Percentiles rank a stretch among this genome's conserved stretches.
Evolutionary conservation across 2,113 vertebrate genomes (phyloP).

Genomic region (Cheilinus undulatus): DNA sequence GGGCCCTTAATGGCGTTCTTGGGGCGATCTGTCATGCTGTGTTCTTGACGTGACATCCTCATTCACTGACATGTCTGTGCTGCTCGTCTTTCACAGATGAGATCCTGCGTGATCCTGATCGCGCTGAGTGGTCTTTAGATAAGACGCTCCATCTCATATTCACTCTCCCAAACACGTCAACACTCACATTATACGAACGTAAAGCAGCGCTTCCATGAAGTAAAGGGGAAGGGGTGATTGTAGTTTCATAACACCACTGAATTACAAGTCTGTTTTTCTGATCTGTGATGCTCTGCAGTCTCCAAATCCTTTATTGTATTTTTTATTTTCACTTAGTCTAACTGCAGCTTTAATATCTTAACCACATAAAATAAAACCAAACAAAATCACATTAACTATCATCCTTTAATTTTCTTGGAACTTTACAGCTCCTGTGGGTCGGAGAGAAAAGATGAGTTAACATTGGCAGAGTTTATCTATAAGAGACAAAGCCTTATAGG

Average conservation of each 20-base stretch:
- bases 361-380: too few relatives aligned
- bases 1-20: conserved; percentile 34
- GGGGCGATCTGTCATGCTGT: conserved; percentile 23
- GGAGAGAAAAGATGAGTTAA: too few relatives aligned
- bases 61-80: conserved; percentile 7
- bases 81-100: neutral
- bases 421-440: too few relatives aligned
- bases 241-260: neutral
- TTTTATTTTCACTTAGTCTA: too few relatives aligned
- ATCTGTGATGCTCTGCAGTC: neutral
- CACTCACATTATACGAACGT: neutral
- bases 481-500: too few relatives aligned
- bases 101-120: neutral
- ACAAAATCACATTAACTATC: too few relatives aligned
- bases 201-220: too few relatives aligned
- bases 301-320: neutral
- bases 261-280: neutral
- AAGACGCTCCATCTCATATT: conserved; percentile 23
- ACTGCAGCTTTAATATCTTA: too few relatives aligned
- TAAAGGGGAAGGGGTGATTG: neutral
- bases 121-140: conserved; percentile 1
- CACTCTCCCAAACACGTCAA: neutral
- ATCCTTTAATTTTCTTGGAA: too few relatives aligned
- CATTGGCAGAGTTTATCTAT: too few relatives aligned
- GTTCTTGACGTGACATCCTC: conserved; percentile 17